Evolutionary conservation across 2,888 invertebrate genomes (phyloP).

Genomic region (Acanthosoma haemorrhoidale): DNA sequence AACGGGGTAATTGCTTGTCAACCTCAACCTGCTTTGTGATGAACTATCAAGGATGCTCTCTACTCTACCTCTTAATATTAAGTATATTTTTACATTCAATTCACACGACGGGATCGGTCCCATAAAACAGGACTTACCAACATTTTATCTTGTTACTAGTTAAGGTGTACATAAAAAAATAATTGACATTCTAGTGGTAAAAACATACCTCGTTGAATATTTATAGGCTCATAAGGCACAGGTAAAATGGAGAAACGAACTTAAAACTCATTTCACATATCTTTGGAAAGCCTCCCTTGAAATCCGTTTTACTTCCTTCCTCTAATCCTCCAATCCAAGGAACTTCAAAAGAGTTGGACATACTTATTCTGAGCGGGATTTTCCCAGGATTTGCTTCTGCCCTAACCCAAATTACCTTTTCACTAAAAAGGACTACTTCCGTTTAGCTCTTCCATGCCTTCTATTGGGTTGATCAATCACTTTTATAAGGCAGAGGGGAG

Average conservation of each 20-base stretch:
- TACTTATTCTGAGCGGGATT: neutral
- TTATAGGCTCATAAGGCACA: neutral
- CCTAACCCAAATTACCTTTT: conserved; percentile 12
- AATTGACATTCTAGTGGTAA: too few relatives aligned
- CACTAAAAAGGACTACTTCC: neutral
- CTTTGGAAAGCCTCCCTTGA: neutral
- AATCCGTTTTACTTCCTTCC: neutral
- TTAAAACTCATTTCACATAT: conserved; percentile 12
- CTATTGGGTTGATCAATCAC: neutral
- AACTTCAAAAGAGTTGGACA: neutral
- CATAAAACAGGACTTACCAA: too few relatives aligned
- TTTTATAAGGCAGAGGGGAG: neutral
- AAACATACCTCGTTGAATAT: too few relatives aligned
- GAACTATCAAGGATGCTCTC: too few relatives aligned
- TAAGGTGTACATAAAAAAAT: too few relatives aligned
- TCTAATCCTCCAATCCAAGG: neutral
- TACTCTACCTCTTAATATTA: too few relatives aligned
- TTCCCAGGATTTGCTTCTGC: neutral
- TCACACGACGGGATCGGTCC: too few relatives aligned
- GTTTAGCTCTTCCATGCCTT: conserved; percentile 1
- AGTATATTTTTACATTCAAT: too few relatives aligned
- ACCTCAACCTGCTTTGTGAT: too few relatives aligned
- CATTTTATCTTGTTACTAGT: too few relatives aligned
- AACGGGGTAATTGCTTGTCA: too few relatives aligned
- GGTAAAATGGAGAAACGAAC: neutral